Conservation (phyloP, 2,888 invertebrate species). For the Romanomermis culicivorax region DNA sequence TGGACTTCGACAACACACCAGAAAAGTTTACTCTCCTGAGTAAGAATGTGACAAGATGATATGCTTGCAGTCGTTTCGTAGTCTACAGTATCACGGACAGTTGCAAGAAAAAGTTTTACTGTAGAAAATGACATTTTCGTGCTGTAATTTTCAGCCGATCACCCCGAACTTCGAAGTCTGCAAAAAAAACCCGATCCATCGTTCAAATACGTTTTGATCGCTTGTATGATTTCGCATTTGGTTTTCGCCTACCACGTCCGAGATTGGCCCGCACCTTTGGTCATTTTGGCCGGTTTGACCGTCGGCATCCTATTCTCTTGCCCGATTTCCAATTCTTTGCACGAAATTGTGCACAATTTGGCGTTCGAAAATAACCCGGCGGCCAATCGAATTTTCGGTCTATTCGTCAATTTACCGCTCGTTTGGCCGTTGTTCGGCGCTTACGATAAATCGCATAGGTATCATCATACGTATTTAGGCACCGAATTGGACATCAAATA, state of each 20-base stretch:
- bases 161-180: conserved; percentile 3
- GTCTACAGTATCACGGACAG: too few relatives aligned
- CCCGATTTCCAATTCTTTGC: conserved; percentile 4
- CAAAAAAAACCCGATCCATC: conserved; percentile 2
- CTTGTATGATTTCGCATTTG: neutral
- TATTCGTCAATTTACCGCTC: neutral
- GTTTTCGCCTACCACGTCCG: neutral
- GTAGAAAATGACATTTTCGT: too few relatives aligned
- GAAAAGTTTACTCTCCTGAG: too few relatives aligned
- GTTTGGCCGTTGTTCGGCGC: conserved; percentile 7
- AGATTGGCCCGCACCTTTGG: neutral
- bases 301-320: conserved; percentile 1
- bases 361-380: conserved; percentile 2
- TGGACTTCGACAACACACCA: too few relatives aligned
- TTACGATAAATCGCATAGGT: neutral
- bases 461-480: conserved; percentile 6
- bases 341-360: conserved; percentile 5
- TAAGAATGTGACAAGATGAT: too few relatives aligned
- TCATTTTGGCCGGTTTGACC: neutral
- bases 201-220: conserved; percentile 5
- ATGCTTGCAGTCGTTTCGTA: too few relatives aligned
- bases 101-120: too few relatives aligned
- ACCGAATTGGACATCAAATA: conserved; percentile 6
- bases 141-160: conserved; percentile 6
- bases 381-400: neutral